Evolutionary conservation across 2,113 vertebrate species (phyloP).

Genomic region (Salvelinus fontinalis): DNA sequence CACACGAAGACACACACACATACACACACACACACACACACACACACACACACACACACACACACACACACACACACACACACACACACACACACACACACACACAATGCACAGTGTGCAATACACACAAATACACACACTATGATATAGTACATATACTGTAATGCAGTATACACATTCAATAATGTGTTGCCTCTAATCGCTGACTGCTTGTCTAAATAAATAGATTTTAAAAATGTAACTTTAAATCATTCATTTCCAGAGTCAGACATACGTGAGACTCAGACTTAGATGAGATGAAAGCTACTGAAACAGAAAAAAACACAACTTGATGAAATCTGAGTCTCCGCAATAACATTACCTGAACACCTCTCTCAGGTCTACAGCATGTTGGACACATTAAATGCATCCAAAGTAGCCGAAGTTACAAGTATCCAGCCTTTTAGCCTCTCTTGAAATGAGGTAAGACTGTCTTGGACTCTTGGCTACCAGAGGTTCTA

Average conservation of each 20-base stretch:
- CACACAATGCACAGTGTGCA: background rate
- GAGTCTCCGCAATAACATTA: background rate
- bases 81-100: background rate
- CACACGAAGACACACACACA: background rate
- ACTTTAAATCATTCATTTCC: no score
- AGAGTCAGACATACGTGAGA: no score
- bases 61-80: background rate
- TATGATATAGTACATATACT: no score
- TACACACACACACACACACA: background rate
- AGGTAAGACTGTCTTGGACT: slow-evolving; percentile 44
- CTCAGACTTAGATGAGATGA: background rate
- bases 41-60: background rate
- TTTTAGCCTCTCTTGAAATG: slow-evolving; percentile 38
- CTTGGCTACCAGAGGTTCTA: slow-evolving; percentile 13
- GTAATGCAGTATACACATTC: no score
- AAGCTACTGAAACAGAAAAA: background rate
- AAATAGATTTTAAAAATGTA: no score
- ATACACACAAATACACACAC: background rate
- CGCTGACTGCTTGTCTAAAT: no score
- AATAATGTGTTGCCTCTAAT: no score
- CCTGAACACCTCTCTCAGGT: background rate
- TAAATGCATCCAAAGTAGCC: slow-evolving; percentile 7
- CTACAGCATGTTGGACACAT: slow-evolving; percentile 13
- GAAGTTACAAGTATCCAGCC: slow-evolving; percentile 5
- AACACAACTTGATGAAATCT: no score